Conservation (phyloP, 2,888 invertebrate species). For the Caenorhabditis imperialis region DNA sequence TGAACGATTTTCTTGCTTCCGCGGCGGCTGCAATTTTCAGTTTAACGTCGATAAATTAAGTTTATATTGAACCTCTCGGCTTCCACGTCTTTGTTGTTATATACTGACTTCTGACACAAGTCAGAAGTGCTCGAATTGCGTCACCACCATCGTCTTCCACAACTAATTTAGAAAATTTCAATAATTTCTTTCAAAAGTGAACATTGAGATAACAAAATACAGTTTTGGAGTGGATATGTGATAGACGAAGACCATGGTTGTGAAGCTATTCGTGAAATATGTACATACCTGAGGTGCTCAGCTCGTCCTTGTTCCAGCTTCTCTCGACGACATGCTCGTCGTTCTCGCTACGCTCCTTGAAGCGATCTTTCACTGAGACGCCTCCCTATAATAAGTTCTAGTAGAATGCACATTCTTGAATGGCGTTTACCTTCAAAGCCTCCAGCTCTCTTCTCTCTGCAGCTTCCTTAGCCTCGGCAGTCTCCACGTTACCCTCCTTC, state of each 20-base stretch:
- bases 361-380: constrained; percentile 74
- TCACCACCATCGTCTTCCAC: constrained; percentile 45
- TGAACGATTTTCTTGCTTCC: constrained; percentile 76
- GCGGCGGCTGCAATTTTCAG: constrained; percentile 73
- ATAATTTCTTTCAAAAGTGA: neutral
- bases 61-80: constrained; percentile 11
- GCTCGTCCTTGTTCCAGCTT: constrained; percentile 71
- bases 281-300: constrained; percentile 73
- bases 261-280: neutral
- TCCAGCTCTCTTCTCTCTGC: constrained; percentile 74
- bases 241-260: constrained; percentile 36
- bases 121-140: constrained; percentile 59
- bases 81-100: constrained; percentile 42
- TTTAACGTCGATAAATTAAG: no score
- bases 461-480: constrained; percentile 71
- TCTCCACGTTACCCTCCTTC: constrained; percentile 78
- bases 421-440: constrained; percentile 69
- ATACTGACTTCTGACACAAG: constrained; percentile 56
- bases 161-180: constrained; percentile 20
- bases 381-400: constrained; percentile 57
- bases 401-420: neutral
- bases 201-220: constrained; percentile 9
- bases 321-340: constrained; percentile 62
- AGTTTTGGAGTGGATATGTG: constrained; percentile 6
- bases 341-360: constrained; percentile 70